phyloP scores from a whole-genome alignment of 2,113 vertebrate genomes.

The Pseudopipra pipra region DNA sequence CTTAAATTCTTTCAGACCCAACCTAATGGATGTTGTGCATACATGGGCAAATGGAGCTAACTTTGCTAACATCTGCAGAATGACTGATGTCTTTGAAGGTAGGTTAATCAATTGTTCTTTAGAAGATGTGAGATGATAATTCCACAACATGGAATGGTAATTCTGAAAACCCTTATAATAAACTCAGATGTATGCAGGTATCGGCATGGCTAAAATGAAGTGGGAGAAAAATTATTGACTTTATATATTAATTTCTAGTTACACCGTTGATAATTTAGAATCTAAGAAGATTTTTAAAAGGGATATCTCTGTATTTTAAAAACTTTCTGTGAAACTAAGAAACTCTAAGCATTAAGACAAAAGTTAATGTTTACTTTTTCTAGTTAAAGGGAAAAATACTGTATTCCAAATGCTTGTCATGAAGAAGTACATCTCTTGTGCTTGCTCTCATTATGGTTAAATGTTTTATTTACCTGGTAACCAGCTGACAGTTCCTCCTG shows the following conservation, averaged over 20 bases:
- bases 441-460: not conserved
- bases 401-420: not conserved
- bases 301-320: not conserved
- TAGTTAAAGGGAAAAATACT: not conserved
- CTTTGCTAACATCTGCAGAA: slow-evolving; percentile 97
- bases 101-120: not conserved
- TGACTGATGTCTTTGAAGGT: slow-evolving; percentile 99
- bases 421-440: not conserved
- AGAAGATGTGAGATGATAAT: not conserved
- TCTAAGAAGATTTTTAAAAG: not conserved
- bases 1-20: slow-evolving; percentile 89
- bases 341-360: not conserved
- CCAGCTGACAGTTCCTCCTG: not conserved
- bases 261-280: not conserved
- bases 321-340: not conserved
- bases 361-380: not conserved
- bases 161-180: not conserved
- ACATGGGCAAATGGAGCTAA: slow-evolving; percentile 95
- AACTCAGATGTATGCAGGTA: not conserved
- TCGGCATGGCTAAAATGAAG: not conserved
- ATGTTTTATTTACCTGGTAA: not conserved
- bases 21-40: slow-evolving; percentile 96
- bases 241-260: not conserved
- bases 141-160: not conserved
- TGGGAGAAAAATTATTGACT: not conserved